These are phyloP conservation scores for Centroberyx gerrardi DNA, from an alignment of 2,797 vertebrate species.

Conservation along the genomic window DNA sequence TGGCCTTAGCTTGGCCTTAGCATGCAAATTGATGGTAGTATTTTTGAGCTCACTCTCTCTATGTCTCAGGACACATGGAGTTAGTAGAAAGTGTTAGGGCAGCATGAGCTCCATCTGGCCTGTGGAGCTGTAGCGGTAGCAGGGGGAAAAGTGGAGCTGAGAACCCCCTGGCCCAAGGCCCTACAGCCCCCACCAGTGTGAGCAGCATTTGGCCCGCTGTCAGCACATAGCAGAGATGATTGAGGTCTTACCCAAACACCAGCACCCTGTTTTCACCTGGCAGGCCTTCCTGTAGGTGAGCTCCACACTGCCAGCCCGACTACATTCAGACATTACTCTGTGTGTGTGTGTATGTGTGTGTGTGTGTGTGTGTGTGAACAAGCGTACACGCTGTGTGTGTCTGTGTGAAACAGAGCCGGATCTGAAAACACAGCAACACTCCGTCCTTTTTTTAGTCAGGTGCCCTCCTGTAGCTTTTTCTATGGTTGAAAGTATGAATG, in stretches of 20 bases:
- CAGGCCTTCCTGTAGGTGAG: slow-evolving; percentile 78
- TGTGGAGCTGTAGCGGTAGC: slow-evolving; percentile 23
- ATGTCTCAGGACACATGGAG: slow-evolving; percentile 7
- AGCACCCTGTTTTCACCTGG: slow-evolving; percentile 81
- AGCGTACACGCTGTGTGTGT: not conserved
- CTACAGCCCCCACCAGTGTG: slow-evolving; percentile 35
- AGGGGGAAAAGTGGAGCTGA: slow-evolving; percentile 24
- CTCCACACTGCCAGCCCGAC: slow-evolving; percentile 45
- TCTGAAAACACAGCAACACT: slow-evolving; percentile 35
- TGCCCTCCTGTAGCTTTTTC: slow-evolving; percentile 39
- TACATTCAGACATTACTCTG: slow-evolving; percentile 49
- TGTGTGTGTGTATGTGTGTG: slow-evolving; percentile 23
- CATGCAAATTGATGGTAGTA: not conserved
- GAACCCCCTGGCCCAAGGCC: slow-evolving; percentile 25
- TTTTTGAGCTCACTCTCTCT: not conserved
- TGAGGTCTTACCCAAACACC: slow-evolving; percentile 85
- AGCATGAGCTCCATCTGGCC: slow-evolving; percentile 26
- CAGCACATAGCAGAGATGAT: slow-evolving; percentile 83
- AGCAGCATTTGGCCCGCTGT: slow-evolving; percentile 70
- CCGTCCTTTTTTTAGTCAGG: slow-evolving; percentile 12
- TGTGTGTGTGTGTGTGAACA: not conserved
- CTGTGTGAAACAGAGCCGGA: slow-evolving; percentile 33
- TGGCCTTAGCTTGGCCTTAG: not conserved
- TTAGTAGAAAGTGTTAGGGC: slow-evolving; percentile 12
- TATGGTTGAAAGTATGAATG: slow-evolving; percentile 28